Evolutionary conservation across 2,888 invertebrate species (phyloP).

Genomic region (Leucophenga montana): DNA sequence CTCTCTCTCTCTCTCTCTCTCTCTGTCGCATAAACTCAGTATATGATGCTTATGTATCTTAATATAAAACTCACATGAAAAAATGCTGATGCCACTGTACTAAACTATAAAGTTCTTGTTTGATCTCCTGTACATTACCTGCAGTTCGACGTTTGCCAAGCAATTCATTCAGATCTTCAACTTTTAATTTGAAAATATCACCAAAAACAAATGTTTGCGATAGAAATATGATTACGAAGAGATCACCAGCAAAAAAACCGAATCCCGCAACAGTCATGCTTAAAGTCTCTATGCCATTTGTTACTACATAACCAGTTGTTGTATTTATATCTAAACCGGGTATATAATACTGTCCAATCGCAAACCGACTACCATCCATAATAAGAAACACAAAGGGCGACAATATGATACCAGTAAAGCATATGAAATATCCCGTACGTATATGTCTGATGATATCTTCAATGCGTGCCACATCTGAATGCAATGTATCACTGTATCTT

Average conservation of each 20-base stretch:
- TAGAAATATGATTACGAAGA: conserved; percentile 37
- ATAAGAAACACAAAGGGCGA: conserved; percentile 34
- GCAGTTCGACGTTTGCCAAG: background rate
- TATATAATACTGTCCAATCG: conserved; percentile 41
- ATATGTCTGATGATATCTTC: conserved; percentile 25
- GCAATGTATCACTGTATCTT: conserved; percentile 28
- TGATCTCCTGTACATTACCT: background rate
- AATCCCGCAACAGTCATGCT: conserved; percentile 38
- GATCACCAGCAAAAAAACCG: conserved; percentile 44
- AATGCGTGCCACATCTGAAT: conserved; percentile 30
- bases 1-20: too few relatives aligned
- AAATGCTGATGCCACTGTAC: conserved; percentile 47
- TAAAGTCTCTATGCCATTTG: conserved; percentile 34
- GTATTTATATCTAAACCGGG: conserved; percentile 41
- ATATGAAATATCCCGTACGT: conserved; percentile 26
- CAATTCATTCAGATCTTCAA: conserved; percentile 33
- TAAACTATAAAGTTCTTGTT: conserved; percentile 31
- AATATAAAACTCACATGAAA: conserved; percentile 36
- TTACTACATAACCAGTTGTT: conserved; percentile 36
- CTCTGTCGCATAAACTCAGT: too few relatives aligned
- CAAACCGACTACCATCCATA: conserved; percentile 26
- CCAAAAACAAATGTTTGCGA: conserved; percentile 37
- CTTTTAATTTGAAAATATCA: conserved; percentile 40
- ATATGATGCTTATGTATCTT: too few relatives aligned
- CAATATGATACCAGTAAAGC: background rate